Evolutionary conservation across 1,140 invertebrate species (phyloP), one percentile per base, ranked within the genome.

Genomic region (Bombus huntii): DNA sequence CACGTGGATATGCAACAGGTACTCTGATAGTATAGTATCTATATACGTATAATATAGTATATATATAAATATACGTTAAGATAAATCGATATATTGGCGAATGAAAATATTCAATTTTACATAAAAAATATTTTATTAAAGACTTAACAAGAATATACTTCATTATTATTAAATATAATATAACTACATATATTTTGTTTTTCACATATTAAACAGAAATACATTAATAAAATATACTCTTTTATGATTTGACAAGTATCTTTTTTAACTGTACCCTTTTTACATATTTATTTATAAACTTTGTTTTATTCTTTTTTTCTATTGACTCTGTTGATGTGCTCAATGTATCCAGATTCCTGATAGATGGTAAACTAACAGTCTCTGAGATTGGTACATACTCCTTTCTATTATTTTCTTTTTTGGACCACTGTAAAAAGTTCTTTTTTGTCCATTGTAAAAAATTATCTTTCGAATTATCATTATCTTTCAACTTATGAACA

Each of bases 301-400:
- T 84, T 31, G 18, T 78, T 65, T 87, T 87, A 28, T 65, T 68
- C 1, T 75, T 78, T 12, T 84, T 53, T 4, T 75, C 39, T 3
- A 59, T 53, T 5, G 31, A 42, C 15, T 47, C 62, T 25, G 31
- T 74, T 6, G 84, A 80, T 28, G 70, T 62, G 31, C 18, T 68
- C 25, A 90, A 78, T 15, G 47, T 34, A n/a, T 83, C 53, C 13
- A 90, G 57, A 10, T 72, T 37, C 57, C 81, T 12, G 0, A 90
- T 37, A 12, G 84, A 90, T 34, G 88, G 88, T 25, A 90, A 83
- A 66, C 72, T 89, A n/a, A 77, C 15, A 70, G 76, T 47, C 10
- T 75, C 75, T 37, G 59, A 81, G 6, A 72, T 78, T 39, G 73
- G 47, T 6, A 31, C 22, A 70, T 72, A 39, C 25, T 34, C 75